Conservation (phyloP, 2,888 invertebrate species). For the Clitarchus hookeri region DNA sequence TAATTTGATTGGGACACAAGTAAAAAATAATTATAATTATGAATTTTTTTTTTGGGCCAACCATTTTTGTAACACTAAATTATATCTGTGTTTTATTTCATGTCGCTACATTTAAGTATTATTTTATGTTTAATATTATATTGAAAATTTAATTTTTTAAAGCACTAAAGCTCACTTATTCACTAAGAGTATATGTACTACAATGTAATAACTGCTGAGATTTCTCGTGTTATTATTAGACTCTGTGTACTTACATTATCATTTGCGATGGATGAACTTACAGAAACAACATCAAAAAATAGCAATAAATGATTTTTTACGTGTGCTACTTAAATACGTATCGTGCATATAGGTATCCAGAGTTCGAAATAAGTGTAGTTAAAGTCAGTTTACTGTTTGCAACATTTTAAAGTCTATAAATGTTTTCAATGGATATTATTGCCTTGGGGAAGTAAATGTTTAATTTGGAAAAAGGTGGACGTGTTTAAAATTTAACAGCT, state of each 20-base stretch:
- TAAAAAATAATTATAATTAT: too few species aligned
- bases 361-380: not conserved
- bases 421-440: not conserved
- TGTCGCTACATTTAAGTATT: too few species aligned
- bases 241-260: not conserved
- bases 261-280: too few species aligned
- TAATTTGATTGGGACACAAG: too few species aligned
- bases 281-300: not conserved
- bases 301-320: not conserved
- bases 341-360: not conserved
- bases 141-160: too few species aligned
- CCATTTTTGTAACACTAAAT: too few species aligned
- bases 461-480: not conserved
- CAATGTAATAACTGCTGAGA: too few species aligned
- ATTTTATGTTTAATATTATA: too few species aligned
- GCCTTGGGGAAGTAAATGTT: not conserved
- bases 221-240: not conserved
- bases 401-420: not conserved
- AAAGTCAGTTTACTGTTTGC: not conserved
- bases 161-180: too few species aligned
- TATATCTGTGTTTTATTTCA: too few species aligned
- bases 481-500: not conserved
- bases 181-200: too few species aligned
- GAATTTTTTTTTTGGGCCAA: too few species aligned
- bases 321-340: not conserved